Evolutionary conservation across 2,797 vertebrate genomes (phyloP), one percentile per base, ranked within the genome.

Genomic region (Spinibarbus caldwelli): DNA sequence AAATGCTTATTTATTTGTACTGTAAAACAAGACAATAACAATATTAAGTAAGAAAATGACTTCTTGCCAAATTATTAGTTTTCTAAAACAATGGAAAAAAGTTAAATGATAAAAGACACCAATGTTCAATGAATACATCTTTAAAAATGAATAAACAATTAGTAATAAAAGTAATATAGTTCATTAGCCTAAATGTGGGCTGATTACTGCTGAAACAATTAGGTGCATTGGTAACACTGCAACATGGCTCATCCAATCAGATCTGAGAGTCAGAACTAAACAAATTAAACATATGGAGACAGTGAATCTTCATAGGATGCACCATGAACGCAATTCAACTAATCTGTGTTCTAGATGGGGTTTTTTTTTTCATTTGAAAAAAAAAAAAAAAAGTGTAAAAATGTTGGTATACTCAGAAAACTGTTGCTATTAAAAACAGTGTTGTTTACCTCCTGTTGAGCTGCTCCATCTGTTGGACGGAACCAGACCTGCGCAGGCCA

Each of bases 381-480:
- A 17, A 47, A 15, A 15, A 17, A 41, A 38, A 41, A 26, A 6
- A 49, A 73, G 29, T 36, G 2, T 54, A 5, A 5, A 66, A 38
- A 26, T n/a, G 1, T 8, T 72, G 41, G 17, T 49, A 12, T 49
- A 31, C 71, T 34, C 45, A 31, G 2, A 19, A 29, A 29, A 29
- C 45, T 8, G 47, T 26, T 80, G 29, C 38, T 49, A 14, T 45
- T 47, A 59, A 14, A 82, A 49, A 80, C 76, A 67, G 29, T 38
- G 26, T 21, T n/a, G 41, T 86, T 47, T 85, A 97, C 97, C 97
- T 94, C 78, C 96, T 94, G 92, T 97, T 97, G 78, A 97, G 95
- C 86, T 97, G 96, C 89, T 97, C 97, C 97, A 97, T 97, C 94
- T 97, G 97, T 92, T 97, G 97, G 91, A 96, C 87, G 75, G 96